Base-by-base conservation (phyloP, 2,888 invertebrate genomes). In the Andrena hattorfiana region DNA sequence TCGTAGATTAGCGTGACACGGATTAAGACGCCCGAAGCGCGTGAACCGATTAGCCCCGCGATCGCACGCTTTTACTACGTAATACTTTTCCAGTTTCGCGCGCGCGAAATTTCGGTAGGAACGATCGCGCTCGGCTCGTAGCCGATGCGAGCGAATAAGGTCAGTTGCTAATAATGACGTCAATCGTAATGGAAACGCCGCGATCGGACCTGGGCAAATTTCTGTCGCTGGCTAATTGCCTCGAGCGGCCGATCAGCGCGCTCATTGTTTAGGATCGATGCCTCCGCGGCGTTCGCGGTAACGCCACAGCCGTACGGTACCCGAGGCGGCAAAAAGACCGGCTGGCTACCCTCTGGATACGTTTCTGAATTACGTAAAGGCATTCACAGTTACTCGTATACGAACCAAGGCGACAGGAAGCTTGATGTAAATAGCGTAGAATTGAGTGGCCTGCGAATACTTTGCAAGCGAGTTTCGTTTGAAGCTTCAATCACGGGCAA, bases 391-490 rank as follows among this genome's bases (percentile, higher is more conserved):
- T 81, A 77, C 70, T 59, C n/a, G 60, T 68, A 70, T 16, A 42
- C 89, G 88, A 87, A 88, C 85, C 76, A 42, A 69, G 42, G 20
- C 70, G 59, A 83, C 67, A 59, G 51, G 74, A 77, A 51, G 87
- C 72, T 84, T 79, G 56, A 66, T 72, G 71, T 79, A 51, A 51
- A 20, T 20, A 84, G 77, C 77, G 42, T 62, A 68, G 73, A 60
- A 26, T 81, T 77, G 72, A 72, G 60, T 32, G 42, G 23, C 10
- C 35, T 16, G 26, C 30, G 26, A 56, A 70, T 30, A 49, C n/a
- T 49, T 23, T 23, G 56, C n/a, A 30, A 64, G 60, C 32, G 35
- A 56, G 32, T 54, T 66, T 56, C 66, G 32, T 56, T 77, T 28
- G 23, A 13, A 63, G 42, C 49, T 49, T 49, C 42, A 62, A 72